phyloP scores from a whole-genome alignment of 2,888 invertebrate genomes.

The Eulithis testata region DNA sequence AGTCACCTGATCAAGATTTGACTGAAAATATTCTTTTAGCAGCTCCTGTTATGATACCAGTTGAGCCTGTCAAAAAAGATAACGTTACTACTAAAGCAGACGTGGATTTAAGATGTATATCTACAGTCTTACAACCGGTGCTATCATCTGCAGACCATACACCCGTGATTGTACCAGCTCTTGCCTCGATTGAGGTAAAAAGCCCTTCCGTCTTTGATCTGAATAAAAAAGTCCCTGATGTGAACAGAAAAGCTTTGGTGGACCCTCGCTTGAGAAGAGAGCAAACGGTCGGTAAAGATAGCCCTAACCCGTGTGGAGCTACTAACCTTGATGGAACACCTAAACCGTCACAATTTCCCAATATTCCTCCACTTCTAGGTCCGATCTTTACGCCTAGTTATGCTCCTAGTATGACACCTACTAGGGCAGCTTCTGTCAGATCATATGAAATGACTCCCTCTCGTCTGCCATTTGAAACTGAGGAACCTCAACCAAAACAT shows the following conservation, averaged over 20 bases:
- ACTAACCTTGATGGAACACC: constrained; percentile 48
- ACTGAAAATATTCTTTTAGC: constrained; percentile 35
- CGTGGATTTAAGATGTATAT: constrained; percentile 69
- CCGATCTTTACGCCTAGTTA: constrained; percentile 44
- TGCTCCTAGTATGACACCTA: constrained; percentile 44
- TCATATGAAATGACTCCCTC: constrained; percentile 60
- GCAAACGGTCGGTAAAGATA: constrained; percentile 40
- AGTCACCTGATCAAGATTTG: constrained; percentile 70
- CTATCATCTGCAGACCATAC: constrained; percentile 1
- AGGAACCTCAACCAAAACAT: constrained; percentile 61
- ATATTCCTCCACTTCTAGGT: constrained; percentile 36
- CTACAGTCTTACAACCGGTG: constrained; percentile 17
- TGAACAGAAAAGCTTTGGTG: constrained; percentile 39
- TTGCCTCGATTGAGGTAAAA: constrained; percentile 20
- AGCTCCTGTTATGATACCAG: constrained; percentile 73
- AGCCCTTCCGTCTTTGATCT: constrained; percentile 34
- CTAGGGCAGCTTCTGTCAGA: constrained; percentile 54
- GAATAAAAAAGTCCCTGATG: constrained; percentile 34
- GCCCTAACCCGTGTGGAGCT: constrained; percentile 45
- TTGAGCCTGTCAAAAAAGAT: constrained; percentile 63
- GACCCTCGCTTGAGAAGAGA: constrained; percentile 69
- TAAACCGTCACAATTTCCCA: constrained; percentile 43
- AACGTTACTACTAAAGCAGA: constrained; percentile 54
- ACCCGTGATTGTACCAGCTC: constrained; percentile 8
- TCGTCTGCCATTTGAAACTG: constrained; percentile 56